These are phyloP conservation scores for Pterocles burchelli DNA, from an alignment of 2,113 vertebrate species.

Conservation along the genomic window DNA sequence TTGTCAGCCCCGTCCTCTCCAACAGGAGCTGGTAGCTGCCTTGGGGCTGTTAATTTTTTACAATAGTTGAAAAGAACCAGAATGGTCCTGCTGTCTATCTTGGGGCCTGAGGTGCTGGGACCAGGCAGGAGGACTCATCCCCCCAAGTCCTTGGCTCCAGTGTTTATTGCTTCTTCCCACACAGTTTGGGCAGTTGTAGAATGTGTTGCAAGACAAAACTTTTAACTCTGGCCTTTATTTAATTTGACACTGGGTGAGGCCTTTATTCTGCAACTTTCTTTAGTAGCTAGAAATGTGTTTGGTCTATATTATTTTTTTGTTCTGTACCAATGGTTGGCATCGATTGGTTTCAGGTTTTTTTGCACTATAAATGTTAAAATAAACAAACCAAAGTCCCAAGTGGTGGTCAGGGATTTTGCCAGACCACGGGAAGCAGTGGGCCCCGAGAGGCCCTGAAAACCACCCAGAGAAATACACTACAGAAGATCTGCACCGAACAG, in stretches of 20 bases:
- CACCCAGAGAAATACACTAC: conserved; percentile 39
- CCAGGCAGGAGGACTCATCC: background rate
- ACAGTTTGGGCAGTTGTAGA: conserved; percentile 13
- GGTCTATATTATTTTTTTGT: conserved; percentile 24
- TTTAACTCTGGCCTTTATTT: conserved; percentile 37
- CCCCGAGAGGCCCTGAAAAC: conserved; percentile 44
- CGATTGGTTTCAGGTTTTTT: background rate
- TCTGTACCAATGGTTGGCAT: conserved; percentile 41
- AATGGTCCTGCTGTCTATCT: background rate
- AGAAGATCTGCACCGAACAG: conserved; percentile 27
- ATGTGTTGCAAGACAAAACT: conserved; percentile 13
- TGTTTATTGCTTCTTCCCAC: conserved; percentile 37
- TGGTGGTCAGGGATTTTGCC: conserved; percentile 59
- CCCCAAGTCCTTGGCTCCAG: background rate
- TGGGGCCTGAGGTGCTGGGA: background rate
- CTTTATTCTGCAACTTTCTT: conserved; percentile 42
- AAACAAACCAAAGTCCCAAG: conserved; percentile 44
- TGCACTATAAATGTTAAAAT: conserved; percentile 52
- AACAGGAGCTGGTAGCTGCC: background rate
- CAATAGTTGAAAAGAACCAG: background rate
- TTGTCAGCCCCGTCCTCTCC: background rate
- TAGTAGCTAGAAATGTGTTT: background rate
- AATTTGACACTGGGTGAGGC: conserved; percentile 9
- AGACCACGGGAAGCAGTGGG: conserved; percentile 48
- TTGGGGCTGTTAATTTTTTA: background rate